phyloP scores from a whole-genome alignment of 2,888 invertebrate genomes.

The Coleophora deauratella region DNA sequence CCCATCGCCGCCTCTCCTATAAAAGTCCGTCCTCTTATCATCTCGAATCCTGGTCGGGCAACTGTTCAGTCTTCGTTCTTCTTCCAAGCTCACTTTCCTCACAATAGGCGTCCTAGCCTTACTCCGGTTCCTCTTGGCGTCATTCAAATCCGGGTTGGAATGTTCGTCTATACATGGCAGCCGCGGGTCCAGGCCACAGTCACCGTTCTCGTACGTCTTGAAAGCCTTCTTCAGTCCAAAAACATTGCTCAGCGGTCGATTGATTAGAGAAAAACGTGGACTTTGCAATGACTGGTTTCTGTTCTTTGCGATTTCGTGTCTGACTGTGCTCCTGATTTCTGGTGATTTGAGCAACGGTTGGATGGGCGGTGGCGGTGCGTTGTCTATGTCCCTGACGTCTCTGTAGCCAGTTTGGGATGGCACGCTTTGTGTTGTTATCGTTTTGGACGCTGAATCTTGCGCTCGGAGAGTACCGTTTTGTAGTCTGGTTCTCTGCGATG shows the following conservation, averaged over 20 bases:
- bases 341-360: too few relatives aligned
- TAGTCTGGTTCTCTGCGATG: not conserved
- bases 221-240: constrained; percentile 30
- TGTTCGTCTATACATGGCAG: constrained; percentile 60
- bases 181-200: constrained; percentile 37
- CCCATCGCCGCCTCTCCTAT: constrained; percentile 48
- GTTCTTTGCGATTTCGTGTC: constrained; percentile 6
- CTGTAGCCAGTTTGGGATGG: too few relatives aligned
- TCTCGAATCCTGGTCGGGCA: constrained; percentile 37
- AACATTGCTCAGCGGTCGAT: constrained; percentile 15
- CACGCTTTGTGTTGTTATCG: too few relatives aligned
- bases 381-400: too few relatives aligned
- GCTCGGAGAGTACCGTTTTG: not conserved
- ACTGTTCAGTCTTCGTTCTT: constrained; percentile 32
- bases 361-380: too few relatives aligned
- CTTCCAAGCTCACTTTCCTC: constrained; percentile 29
- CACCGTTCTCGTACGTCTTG: constrained; percentile 46
- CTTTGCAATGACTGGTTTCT: constrained; percentile 11
- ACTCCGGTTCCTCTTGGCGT: constrained; percentile 22
- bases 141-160: constrained; percentile 35
- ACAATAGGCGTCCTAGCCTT: constrained; percentile 24
- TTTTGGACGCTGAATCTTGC: too few relatives aligned
- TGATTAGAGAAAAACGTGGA: constrained; percentile 13
- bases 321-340: not conserved
- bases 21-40: constrained; percentile 39